A percentile compares a stretch with the other conserved stretches of the same genome.
These are phyloP conservation scores for Mesorhabditis sp. DNA, from an alignment of 2,888 invertebrate genomes.

Conservation along the genomic window DNA sequence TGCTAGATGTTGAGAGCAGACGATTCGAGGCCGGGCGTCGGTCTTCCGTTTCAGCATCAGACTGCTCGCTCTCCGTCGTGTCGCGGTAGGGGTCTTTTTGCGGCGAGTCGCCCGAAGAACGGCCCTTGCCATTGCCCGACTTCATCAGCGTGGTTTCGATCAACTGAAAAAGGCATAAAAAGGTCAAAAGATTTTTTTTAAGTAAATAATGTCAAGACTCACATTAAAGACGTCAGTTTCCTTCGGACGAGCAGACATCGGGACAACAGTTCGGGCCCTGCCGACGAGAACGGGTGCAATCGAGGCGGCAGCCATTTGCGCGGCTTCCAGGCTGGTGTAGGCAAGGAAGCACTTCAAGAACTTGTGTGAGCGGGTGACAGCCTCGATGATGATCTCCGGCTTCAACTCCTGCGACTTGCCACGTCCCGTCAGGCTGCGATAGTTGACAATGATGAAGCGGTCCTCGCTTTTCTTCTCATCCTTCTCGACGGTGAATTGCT, in stretches of 20 bases:
- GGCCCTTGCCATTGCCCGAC: background rate
- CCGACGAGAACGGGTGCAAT: background rate
- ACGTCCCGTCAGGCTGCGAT: background rate
- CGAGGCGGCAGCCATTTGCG: background rate
- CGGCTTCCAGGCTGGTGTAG: background rate
- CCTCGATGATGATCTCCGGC: conserved; percentile 2
- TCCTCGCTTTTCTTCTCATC: background rate
- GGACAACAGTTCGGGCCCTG: conserved; percentile 2
- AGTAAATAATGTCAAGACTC: too few relatives aligned
- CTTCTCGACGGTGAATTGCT: background rate
- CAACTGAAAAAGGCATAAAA: background rate
- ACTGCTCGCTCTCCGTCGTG: background rate
- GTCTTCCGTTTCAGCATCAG: background rate
- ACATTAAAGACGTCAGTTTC: background rate
- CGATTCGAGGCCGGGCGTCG: background rate
- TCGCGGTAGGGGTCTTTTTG: conserved; percentile 1
- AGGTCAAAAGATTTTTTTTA: too few relatives aligned
- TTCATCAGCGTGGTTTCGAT: background rate
- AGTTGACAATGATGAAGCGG: conserved; percentile 3
- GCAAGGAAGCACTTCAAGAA: background rate
- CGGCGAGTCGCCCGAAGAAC: background rate
- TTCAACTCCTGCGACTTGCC: background rate
- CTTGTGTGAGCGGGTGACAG: background rate
- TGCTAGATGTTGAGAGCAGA: background rate
- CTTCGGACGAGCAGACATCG: background rate